Base-by-base conservation (phyloP, 2,797 vertebrate species). In the Phalloptychus januarius region DNA sequence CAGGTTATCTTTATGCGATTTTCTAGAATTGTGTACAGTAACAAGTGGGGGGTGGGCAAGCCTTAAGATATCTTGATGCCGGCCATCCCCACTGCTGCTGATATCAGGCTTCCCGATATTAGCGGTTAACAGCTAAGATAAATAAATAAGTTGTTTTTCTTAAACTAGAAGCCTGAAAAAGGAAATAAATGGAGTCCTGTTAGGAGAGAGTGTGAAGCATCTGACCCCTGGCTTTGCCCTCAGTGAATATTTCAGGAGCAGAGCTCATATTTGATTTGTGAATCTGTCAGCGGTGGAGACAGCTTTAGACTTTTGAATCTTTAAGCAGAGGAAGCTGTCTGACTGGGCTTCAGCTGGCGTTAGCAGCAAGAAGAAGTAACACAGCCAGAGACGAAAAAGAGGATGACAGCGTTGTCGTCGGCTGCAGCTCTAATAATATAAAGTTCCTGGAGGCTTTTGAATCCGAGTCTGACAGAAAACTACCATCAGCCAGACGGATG, bases 301-400 rank as follows among this genome's bases (percentile, higher is more conserved):
- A 86, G 85, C 84, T 87, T 89, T 72, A 81, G 85, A 92, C 76
- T 81, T 85, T 79, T 92, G 88, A 94, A 94, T 93, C 83, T 93
- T 93, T 92, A 93, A 93, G 91, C 80, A 88, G 91, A 88, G 91
- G 91, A 93, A 94, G 92, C 90, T 85, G 89, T 90, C 93, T 73
- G 82, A 85, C 87, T 80, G 77, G 81, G 86, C 91, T 94, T 90
- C 90, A 86, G 82, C 72, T 65, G 79, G 80, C 76, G 79, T 82
- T 75, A 75, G 81, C 50, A 44, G 82, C 18, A 36, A 16, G 52
- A 54, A 25, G 5, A 69, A 74, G 87, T 75, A 77, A 75, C 77
- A 79, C 5, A 86, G 76, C 48, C 72, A 16, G 76, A 74, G 76
- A 74, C 75, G 78, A 54, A 40, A 36, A 40, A 18, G 75, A 75